A percentile compares a stretch with the other conserved stretches of the same genome.
Evolutionary conservation across 2,113 vertebrate species (phyloP).

Genomic region (Myotis yumanensis): DNA sequence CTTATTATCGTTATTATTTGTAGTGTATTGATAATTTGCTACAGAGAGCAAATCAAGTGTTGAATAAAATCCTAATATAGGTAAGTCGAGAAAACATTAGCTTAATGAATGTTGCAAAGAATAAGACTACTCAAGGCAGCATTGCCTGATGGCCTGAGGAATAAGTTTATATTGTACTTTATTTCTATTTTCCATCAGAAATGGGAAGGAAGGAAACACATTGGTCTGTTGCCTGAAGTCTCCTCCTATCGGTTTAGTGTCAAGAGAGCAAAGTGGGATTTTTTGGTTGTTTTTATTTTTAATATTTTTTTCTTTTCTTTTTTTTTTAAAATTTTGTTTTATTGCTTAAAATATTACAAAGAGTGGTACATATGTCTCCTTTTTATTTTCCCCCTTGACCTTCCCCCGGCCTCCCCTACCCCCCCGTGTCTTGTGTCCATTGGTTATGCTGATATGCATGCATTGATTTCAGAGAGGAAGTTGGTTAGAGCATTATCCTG

Average conservation of each 20-base stretch:
- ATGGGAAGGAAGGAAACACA: not conserved
- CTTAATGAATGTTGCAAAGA: constrained; percentile 9
- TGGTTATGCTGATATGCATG: no score
- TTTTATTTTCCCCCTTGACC: no score
- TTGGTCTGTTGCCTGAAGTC: not conserved
- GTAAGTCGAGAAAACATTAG: constrained; percentile 6
- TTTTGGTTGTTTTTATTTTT: no score
- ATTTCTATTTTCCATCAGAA: constrained; percentile 3
- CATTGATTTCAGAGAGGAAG: no score
- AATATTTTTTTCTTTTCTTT: no score
- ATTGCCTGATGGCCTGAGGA: not conserved
- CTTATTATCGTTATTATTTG: not conserved
- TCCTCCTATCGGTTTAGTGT: not conserved
- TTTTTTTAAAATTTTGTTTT: no score
- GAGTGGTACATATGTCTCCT: no score
- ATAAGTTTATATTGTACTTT: not conserved
- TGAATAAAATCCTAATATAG: constrained; percentile 31
- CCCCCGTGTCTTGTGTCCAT: no score
- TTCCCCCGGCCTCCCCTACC: no score
- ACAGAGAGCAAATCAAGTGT: not conserved
- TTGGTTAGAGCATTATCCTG: no score
- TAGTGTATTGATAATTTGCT: not conserved
- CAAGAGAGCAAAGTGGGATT: not conserved
- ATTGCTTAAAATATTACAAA: no score
- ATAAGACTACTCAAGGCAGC: not conserved